Percentiles rank a stretch among this genome's conserved stretches.
Conservation (phyloP, 2,113 vertebrate species). For the Entelurus aequoreus region DNA sequence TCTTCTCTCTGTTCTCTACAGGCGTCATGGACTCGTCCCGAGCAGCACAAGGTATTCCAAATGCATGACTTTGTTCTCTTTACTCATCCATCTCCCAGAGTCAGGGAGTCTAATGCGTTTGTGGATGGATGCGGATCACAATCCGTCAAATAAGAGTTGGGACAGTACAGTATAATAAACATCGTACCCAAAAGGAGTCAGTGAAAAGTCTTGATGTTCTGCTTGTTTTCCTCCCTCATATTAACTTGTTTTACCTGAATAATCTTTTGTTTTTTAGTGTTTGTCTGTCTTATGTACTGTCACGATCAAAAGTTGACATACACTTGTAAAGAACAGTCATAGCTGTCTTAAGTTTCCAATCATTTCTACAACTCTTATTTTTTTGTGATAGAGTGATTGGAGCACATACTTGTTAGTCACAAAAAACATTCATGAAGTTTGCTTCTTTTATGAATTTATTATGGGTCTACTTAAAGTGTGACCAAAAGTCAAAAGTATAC, state of each 20-base stretch:
- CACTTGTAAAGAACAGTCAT: too few species aligned
- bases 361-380: too few species aligned
- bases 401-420: too few species aligned
- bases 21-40: conserved; percentile 98
- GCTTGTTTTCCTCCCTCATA: background rate
- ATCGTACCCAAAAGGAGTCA: background rate
- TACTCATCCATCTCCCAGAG: conserved; percentile 52
- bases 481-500: too few species aligned
- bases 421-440: too few species aligned
- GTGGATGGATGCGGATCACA: conserved; percentile 50
- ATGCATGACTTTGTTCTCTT: conserved; percentile 66
- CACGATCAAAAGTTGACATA: too few species aligned
- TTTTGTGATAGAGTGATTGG: too few species aligned
- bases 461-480: too few species aligned
- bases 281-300: background rate
- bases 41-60: conserved; percentile 96
- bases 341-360: too few species aligned
- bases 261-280: background rate
- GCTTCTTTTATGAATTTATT: too few species aligned
- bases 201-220: background rate
- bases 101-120: conserved; percentile 43
- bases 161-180: background rate
- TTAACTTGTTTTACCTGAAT: background rate
- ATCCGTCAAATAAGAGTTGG: conserved; percentile 29
- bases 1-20: conserved; percentile 89